Evolutionary conservation across 2,113 vertebrate genomes (phyloP).

Genomic region (Alethe diademata): DNA sequence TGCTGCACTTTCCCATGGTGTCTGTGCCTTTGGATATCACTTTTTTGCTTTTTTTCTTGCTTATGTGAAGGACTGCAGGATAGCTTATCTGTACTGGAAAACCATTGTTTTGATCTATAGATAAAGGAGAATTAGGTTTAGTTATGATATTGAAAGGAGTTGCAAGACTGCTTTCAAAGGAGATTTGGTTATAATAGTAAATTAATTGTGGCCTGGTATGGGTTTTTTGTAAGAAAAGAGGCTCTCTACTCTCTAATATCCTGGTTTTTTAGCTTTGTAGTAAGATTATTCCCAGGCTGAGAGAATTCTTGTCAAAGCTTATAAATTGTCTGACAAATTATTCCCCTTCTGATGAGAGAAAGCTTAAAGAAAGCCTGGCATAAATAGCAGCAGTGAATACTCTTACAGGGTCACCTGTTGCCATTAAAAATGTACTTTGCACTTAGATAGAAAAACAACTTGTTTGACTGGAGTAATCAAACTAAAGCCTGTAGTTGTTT

Average conservation of each 20-base stretch:
- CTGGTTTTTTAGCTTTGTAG: background rate
- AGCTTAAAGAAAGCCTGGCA: background rate
- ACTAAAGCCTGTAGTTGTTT: background rate
- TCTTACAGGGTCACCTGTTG: background rate
- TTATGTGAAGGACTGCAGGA: background rate
- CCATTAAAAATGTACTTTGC: background rate
- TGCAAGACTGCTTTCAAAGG: background rate
- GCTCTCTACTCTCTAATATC: background rate
- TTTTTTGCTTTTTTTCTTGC: background rate
- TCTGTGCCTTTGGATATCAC: background rate
- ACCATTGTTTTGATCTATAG: background rate
- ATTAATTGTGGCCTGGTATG: background rate
- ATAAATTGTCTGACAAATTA: background rate
- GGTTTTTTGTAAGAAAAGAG: background rate
- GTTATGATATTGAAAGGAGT: background rate
- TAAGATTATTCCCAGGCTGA: background rate
- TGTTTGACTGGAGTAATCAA: background rate
- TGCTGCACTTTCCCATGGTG: background rate
- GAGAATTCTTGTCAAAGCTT: background rate
- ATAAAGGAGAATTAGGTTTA: background rate
- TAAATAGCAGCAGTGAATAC: background rate
- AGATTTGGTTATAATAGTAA: background rate
- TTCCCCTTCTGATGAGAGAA: background rate
- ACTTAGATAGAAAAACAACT: background rate
- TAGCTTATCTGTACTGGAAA: background rate